These are phyloP conservation scores for Apis mellifera DNA, from an alignment of 1,140 invertebrate species.

Conservation along the genomic window Amel_HAv3.1 CM009932.2:14492501-14493000, in stretches of 20 bases:
- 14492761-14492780: constrained; percentile 66
- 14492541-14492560: no score
- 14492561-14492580: not conserved
- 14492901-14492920: constrained; percentile 10
- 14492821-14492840: constrained; percentile 63
- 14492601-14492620: not conserved
- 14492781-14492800: constrained; percentile 72
- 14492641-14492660: not conserved
- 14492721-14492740: constrained; percentile 80
- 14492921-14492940: not conserved
- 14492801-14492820: constrained; percentile 79
- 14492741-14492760: constrained; percentile 81
- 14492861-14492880: constrained; percentile 43
- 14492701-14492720: constrained; percentile 77
- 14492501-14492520: not conserved
- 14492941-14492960: not conserved
- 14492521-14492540: not conserved
- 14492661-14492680: not conserved
- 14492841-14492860: constrained; percentile 32
- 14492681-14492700: constrained; percentile 58
- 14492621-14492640: constrained; percentile 31
- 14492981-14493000: not conserved
- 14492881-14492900: constrained; percentile 46
- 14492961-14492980: not conserved
- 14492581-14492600: constrained; percentile 31